Conservation (phyloP, 2,888 invertebrate genomes). For the Dicycla oo region DNA sequence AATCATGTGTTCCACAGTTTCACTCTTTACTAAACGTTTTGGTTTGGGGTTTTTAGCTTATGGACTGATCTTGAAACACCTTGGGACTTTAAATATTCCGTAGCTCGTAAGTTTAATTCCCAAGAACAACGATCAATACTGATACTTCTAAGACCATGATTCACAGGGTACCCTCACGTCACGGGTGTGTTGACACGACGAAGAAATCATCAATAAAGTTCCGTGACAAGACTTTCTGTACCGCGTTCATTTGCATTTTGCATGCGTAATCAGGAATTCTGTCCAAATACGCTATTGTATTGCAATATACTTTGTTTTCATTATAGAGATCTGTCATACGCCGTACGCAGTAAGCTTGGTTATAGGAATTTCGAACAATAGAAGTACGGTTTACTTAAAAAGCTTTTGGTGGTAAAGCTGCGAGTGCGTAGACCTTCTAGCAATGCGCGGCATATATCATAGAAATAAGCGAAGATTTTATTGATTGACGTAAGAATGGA, state of each 20-base stretch:
- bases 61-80: neutral
- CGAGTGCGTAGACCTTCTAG: conserved; percentile 27
- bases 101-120: neutral
- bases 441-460: neutral
- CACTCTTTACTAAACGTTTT: neutral
- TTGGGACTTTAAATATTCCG: conserved; percentile 5
- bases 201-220: conserved; percentile 58
- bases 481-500: conserved; percentile 37
- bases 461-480: neutral
- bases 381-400: conserved; percentile 24
- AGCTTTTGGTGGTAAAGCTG: conserved; percentile 26
- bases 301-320: conserved; percentile 53
- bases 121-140: neutral
- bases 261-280: conserved; percentile 57
- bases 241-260: conserved; percentile 53
- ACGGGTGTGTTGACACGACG: conserved; percentile 48
- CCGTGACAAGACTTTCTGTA: conserved; percentile 56
- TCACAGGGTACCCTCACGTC: conserved; percentile 36
- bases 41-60: neutral
- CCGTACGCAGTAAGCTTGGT: conserved; percentile 32
- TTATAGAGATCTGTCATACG: conserved; percentile 43
- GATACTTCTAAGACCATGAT: conserved; percentile 2
- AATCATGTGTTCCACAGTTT: conserved; percentile 3
- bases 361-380: conserved; percentile 49
- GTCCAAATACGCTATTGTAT: conserved; percentile 59